phyloP scores from a whole-genome alignment of 2,113 vertebrate genomes.

The Isurus oxyrinchus region DNA sequence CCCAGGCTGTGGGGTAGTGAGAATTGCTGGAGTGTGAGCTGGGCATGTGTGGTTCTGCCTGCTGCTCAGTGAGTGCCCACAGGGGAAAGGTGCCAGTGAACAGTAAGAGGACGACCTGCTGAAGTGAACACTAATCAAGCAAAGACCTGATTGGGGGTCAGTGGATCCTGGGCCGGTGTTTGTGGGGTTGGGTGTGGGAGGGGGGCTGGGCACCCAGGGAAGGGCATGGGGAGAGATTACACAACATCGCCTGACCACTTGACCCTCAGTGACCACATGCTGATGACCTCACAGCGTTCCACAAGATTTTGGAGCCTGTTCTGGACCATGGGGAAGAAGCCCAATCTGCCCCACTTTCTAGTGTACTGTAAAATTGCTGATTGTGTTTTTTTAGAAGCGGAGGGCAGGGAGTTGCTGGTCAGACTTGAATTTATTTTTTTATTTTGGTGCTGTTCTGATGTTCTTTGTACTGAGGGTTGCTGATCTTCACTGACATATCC shows the following conservation, averaged over 20 bases:
- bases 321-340: background rate
- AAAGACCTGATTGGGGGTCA: background rate
- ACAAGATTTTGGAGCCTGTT: background rate
- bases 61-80: background rate
- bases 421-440: background rate
- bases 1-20: background rate
- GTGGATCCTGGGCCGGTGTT: background rate
- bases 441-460: conserved; percentile 10
- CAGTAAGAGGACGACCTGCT: background rate
- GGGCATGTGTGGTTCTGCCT: background rate
- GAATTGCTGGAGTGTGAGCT: background rate
- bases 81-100: background rate
- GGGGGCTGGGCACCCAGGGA: too few species aligned
- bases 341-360: background rate
- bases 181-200: too few species aligned
- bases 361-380: background rate
- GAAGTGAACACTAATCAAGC: background rate
- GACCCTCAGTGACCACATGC: background rate
- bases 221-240: background rate
- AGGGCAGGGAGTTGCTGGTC: background rate
- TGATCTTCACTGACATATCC: background rate
- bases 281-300: background rate
- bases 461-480: background rate
- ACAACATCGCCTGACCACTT: background rate
- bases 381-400: background rate